Base-by-base conservation (phyloP, 2,797 vertebrate species). In the Hirundo rustica region DNA sequence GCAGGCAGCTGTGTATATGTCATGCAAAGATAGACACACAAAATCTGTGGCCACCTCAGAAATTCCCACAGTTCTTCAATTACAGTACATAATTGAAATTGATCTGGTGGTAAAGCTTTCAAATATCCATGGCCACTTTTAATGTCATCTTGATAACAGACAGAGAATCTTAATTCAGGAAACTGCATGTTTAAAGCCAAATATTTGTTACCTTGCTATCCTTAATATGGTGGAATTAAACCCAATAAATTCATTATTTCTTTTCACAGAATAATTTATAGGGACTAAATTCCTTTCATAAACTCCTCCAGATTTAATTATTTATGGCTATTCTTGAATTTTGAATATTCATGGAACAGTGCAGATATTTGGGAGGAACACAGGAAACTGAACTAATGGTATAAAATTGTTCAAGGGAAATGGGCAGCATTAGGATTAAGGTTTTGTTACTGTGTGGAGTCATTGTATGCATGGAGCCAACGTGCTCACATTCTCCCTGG, bases 301-400 rank as follows among this genome's bases (percentile, higher is more conserved):
- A 81, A 65, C 21, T 77, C 15, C 62, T 50, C 4, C 18, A 81
- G 26, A 81, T 68, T 73, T 51, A 79, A 57, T 88, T 72, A 71
- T 55, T 85, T 77, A 42, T 67, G 16, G 3, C 13, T 80, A 47
- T 57, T 83, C 15, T 30, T 71, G 45, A 73, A 79, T 18, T 53
- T 30, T 1, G 47, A 48, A 14, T 2, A 53, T 57, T 75, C 13
- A 45, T 20, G 12, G 74, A 79, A 32, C 0, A 0, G 7, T 67
- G 22, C 10, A 79, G 36, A 22, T 66, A 48, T 36, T 61, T 42
- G 25, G 72, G 48, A 74, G 7, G 4, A 86, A 30, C 26, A 54
- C 5, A 40, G 23, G 15, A 74, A 83, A 74, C 34, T 42, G 5
- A 50, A 32, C 5, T 36, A 66, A 53, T 16, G 8, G 1, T 42